A percentile compares a stretch with the other conserved stretches of the same genome.
Evolutionary conservation across 2,113 vertebrate genomes (phyloP).

Genomic region (Notechis scutatus): DNA sequence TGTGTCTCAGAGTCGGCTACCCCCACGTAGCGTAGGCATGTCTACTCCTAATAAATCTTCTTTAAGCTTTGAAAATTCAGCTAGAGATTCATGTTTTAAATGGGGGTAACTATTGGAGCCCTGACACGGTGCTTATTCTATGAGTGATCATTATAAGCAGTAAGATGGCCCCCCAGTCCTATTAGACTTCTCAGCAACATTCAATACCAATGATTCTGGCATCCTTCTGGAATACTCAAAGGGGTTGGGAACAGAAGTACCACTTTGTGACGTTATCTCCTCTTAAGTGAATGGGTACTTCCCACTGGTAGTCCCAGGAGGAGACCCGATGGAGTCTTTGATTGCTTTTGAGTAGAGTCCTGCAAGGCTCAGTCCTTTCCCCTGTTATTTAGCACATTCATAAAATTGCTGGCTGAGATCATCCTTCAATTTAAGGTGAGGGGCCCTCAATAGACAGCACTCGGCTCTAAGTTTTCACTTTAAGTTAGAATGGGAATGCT

Average conservation of each 20-base stretch:
- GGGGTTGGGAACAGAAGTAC: background rate
- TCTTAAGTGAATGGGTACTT: background rate
- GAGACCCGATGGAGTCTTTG: background rate
- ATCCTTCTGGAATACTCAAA: background rate
- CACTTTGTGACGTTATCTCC: background rate
- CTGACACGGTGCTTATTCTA: background rate
- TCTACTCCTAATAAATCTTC: too few relatives aligned
- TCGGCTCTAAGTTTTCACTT: background rate
- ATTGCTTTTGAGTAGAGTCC: background rate
- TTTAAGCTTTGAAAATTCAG: too few relatives aligned
- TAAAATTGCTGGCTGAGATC: background rate
- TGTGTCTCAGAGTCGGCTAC: too few relatives aligned
- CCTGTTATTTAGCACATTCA: background rate
- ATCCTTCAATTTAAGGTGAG: background rate
- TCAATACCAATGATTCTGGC: background rate
- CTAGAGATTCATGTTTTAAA: too few relatives aligned
- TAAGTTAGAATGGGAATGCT: background rate
- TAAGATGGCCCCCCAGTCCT: too few relatives aligned
- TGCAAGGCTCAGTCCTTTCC: background rate
- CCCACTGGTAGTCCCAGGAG: background rate
- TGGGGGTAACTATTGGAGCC: too few relatives aligned
- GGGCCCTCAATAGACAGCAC: background rate
- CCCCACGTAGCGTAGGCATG: too few relatives aligned
- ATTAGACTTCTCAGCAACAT: background rate
- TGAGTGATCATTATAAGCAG: background rate